Evolutionary conservation across 2,797 vertebrate species (phyloP).

Genomic region (Lutjanus argentimaculatus): DNA sequence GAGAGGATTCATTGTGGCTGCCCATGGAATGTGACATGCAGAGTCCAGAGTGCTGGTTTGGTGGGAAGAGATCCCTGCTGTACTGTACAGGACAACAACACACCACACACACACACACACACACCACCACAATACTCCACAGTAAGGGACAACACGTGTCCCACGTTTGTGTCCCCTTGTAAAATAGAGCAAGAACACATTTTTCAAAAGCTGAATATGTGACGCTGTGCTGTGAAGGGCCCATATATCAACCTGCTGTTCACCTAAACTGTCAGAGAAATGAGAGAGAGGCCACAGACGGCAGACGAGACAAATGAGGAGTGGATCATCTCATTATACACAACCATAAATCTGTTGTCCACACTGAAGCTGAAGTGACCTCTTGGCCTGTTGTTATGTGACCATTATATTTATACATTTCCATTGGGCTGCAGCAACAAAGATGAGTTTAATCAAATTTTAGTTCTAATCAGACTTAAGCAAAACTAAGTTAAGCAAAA

Average conservation of each 20-base stretch:
- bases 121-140: too few species aligned
- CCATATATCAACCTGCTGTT: conserved; percentile 46
- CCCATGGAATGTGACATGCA: conserved; percentile 58
- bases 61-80: conserved; percentile 4
- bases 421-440: too few species aligned
- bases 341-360: conserved; percentile 44
- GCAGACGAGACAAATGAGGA: background rate
- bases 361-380: conserved; percentile 10
- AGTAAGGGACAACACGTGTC: background rate
- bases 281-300: background rate
- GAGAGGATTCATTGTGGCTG: conserved; percentile 26
- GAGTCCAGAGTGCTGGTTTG: conserved; percentile 35
- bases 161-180: conserved; percentile 12
- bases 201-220: conserved; percentile 65
- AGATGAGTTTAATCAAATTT: too few species aligned
- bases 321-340: conserved; percentile 45
- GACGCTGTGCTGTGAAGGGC: conserved; percentile 41
- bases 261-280: conserved; percentile 49
- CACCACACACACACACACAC: background rate
- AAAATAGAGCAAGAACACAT: conserved; percentile 26
- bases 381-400: background rate
- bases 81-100: background rate
- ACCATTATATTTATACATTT: background rate
- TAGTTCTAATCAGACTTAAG: too few species aligned
- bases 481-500: too few species aligned